These are phyloP conservation scores for Enteromius paludinosus DNA, from an alignment of 2,797 vertebrate species.

Conservation along the genomic window DNA sequence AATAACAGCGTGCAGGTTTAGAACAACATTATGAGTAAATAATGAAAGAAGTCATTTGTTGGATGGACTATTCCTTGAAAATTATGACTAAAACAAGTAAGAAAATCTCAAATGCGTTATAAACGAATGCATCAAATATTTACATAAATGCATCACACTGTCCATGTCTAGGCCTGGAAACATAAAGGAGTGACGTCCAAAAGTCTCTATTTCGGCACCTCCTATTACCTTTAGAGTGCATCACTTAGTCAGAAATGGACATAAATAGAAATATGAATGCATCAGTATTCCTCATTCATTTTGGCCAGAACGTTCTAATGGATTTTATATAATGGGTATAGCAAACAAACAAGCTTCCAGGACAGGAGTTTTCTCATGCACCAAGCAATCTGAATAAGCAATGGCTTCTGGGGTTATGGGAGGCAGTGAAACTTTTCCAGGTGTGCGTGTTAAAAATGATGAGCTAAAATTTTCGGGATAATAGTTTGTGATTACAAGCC, in stretches of 20 bases:
- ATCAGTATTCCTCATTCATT: background rate
- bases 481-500: slow-evolving; percentile 48
- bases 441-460: slow-evolving; percentile 51
- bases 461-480: slow-evolving; percentile 53
- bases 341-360: background rate
- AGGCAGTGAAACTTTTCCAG: slow-evolving; percentile 61
- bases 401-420: background rate
- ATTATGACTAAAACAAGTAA: background rate
- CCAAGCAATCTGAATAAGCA: background rate
- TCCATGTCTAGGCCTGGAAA: background rate
- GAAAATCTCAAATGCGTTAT: background rate
- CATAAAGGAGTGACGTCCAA: background rate
- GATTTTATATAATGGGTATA: background rate
- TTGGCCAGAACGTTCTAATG: background rate
- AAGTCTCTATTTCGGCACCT: background rate
- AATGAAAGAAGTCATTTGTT: background rate
- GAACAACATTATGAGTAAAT: background rate
- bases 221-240: background rate
- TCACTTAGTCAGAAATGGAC: background rate
- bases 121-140: background rate
- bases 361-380: background rate
- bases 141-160: background rate
- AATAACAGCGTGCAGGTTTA: background rate
- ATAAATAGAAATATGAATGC: background rate
- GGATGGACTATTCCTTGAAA: background rate